Conservation (phyloP, 2,113 vertebrate genomes). For the Ceyx cyanopectus region DNA sequence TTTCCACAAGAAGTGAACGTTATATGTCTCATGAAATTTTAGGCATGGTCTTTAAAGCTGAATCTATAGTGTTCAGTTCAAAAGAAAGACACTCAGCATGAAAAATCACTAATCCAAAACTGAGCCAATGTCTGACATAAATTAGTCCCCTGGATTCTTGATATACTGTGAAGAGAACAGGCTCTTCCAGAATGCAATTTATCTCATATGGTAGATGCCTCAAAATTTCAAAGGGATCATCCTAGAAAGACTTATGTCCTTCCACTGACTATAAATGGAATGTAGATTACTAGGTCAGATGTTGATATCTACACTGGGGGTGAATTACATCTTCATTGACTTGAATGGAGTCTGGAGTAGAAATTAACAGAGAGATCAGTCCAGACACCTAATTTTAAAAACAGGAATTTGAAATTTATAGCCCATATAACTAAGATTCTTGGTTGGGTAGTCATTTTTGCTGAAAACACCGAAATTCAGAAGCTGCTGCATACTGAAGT, state of each 20-base stretch:
- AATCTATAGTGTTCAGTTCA: not conserved
- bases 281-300: not conserved
- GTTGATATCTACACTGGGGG: not conserved
- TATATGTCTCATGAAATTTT: not conserved
- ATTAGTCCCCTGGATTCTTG: not conserved
- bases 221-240: not conserved
- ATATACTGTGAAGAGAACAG: not conserved
- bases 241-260: not conserved
- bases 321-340: not conserved
- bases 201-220: not conserved
- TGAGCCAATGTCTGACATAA: accelerated
- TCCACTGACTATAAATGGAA: not conserved
- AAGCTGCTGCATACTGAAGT: not conserved
- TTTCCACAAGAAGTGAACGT: not conserved
- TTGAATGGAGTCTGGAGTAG: not conserved
- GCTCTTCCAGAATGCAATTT: not conserved
- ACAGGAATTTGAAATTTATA: not conserved
- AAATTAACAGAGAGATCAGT: not conserved
- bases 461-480: not conserved
- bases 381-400: not conserved
- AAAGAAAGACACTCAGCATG: not conserved
- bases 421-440: not conserved
- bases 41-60: not conserved
- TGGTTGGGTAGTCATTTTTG: not conserved
- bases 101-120: not conserved